These are phyloP conservation scores for Corythaeola cristata DNA, from an alignment of 2,113 vertebrate genomes.

Conservation along the genomic window DNA sequence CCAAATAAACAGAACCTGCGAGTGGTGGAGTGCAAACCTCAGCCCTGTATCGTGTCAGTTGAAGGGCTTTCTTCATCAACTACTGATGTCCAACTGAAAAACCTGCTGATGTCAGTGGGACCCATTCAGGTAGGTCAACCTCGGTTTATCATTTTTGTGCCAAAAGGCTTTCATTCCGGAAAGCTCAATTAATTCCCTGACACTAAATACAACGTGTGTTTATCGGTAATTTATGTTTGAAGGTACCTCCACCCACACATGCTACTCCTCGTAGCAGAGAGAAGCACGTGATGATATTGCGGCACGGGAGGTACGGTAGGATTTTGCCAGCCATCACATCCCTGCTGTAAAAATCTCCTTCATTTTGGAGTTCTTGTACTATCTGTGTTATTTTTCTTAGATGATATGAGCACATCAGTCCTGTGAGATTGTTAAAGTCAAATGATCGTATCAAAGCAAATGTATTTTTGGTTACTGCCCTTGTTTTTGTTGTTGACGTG, in stretches of 20 bases:
- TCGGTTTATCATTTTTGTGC: constrained; percentile 1
- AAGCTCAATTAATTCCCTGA: constrained; percentile 44
- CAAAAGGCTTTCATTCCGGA: constrained; percentile 18
- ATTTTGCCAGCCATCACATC: background rate
- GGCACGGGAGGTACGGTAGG: background rate
- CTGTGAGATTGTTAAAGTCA: background rate
- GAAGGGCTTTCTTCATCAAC: constrained; percentile 97
- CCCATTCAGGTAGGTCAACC: constrained; percentile 88
- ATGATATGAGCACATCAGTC: background rate
- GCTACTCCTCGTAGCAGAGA: background rate
- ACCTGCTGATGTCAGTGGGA: constrained; percentile 93
- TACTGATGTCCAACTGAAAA: constrained; percentile 89
- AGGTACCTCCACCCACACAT: background rate
- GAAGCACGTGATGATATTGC: background rate
- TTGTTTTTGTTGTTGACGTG: background rate
- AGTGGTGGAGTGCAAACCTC: constrained; percentile 82
- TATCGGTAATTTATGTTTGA: constrained; percentile 34
- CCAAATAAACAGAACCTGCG: constrained; percentile 85
- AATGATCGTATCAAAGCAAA: background rate
- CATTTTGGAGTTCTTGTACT: background rate
- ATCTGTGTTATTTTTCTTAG: background rate
- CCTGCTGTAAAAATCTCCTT: background rate
- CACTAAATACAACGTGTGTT: background rate
- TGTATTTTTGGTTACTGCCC: background rate
- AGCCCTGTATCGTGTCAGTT: constrained; percentile 88